Conservation (phyloP, 1,140 invertebrate genomes). For the Lineus longissimus region DNA sequence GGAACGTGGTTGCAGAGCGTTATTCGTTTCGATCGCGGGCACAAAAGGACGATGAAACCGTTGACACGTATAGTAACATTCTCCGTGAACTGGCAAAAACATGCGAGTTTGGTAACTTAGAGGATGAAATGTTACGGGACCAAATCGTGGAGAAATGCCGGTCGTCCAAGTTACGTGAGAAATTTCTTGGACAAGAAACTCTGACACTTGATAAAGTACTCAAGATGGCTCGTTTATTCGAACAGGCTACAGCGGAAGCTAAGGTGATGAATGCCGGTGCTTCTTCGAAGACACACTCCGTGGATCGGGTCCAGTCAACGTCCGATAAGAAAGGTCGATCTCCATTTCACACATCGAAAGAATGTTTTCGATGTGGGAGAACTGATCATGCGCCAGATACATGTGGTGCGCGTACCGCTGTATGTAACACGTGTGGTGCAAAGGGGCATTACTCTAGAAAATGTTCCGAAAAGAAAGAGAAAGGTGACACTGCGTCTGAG, state of each 20-base stretch:
- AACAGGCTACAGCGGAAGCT: not conserved
- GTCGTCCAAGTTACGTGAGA: not conserved
- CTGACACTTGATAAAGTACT: not conserved
- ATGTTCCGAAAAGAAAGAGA: not conserved
- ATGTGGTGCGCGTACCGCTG: too few relatives aligned
- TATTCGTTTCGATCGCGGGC: not conserved
- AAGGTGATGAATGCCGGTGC: not conserved
- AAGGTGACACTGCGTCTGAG: not conserved
- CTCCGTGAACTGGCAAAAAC: not conserved
- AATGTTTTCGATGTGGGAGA: not conserved
- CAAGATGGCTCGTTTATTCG: not conserved
- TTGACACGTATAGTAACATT: not conserved
- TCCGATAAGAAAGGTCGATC: not conserved
- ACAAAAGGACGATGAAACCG: not conserved
- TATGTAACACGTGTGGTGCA: too few relatives aligned
- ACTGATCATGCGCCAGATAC: not conserved
- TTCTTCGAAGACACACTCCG: not conserved
- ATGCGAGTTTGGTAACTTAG: not conserved
- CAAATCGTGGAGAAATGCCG: not conserved
- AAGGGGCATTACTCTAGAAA: too few relatives aligned
- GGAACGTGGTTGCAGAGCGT: too few relatives aligned
- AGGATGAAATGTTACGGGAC: not conserved
- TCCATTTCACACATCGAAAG: not conserved
- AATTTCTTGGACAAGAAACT: not conserved
- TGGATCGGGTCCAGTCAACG: not conserved